These are phyloP conservation scores for Silurus meridionalis DNA, from an alignment of 2,113 vertebrate genomes.

Conservation along the genomic window DNA sequence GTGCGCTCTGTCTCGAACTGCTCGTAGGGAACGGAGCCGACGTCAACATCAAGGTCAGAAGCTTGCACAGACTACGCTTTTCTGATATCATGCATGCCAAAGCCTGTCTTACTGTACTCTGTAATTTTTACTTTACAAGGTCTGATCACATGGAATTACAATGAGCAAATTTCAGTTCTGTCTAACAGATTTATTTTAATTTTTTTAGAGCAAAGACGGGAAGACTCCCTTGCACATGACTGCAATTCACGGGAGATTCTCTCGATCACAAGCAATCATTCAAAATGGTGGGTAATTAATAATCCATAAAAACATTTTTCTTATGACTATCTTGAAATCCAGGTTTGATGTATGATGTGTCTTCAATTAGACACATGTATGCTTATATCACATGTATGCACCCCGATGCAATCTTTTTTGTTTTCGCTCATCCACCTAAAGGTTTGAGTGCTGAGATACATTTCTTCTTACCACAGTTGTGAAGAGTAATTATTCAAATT, in stretches of 20 bases:
- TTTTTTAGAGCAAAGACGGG: conserved; percentile 92
- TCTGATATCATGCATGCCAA: not conserved
- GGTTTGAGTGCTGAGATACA: too few relatives aligned
- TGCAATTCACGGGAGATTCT: conserved; percentile 96
- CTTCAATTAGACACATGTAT: too few relatives aligned
- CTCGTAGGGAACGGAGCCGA: conserved; percentile 92
- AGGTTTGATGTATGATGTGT: too few relatives aligned
- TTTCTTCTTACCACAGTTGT: too few relatives aligned
- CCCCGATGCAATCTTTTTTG: too few relatives aligned
- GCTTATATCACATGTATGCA: too few relatives aligned
- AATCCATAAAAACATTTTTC: too few relatives aligned
- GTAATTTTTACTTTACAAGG: not conserved
- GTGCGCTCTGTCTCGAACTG: conserved; percentile 92
- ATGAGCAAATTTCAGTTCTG: not conserved
- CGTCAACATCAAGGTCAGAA: conserved; percentile 91
- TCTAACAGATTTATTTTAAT: not conserved
- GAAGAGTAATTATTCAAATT: too few relatives aligned
- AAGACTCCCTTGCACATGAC: conserved; percentile 99
- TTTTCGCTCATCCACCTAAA: too few relatives aligned
- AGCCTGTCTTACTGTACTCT: not conserved
- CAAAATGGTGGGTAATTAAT: conserved; percentile 83
- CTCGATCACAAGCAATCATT: conserved; percentile 96
- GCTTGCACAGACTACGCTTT: not conserved
- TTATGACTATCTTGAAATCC: not conserved
- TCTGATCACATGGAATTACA: not conserved